Conservation (phyloP, 2,797 vertebrate species). For the Lithobates pipiens region DNA sequence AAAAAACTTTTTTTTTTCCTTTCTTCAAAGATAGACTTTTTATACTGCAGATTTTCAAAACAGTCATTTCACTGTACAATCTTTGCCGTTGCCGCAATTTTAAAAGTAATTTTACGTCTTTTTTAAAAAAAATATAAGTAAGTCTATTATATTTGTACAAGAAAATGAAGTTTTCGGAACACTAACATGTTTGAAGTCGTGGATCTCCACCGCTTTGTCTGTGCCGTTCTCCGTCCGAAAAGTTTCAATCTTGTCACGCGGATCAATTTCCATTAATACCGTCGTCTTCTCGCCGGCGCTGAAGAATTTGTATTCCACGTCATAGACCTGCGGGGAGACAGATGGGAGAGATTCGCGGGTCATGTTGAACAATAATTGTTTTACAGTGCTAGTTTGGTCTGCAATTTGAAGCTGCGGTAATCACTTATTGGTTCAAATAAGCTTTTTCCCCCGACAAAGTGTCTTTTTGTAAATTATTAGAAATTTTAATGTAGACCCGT, state of each 20-base stretch:
- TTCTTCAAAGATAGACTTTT: neutral
- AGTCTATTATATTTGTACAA: conserved; percentile 8
- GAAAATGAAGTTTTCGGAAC: conserved; percentile 7
- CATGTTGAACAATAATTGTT: conserved; percentile 40
- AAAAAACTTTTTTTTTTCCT: no score
- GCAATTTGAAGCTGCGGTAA: conserved; percentile 26
- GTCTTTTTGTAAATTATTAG: no score
- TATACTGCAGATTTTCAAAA: no score
- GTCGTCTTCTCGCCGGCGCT: conserved; percentile 86
- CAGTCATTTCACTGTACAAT: neutral
- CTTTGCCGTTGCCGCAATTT: conserved; percentile 16
- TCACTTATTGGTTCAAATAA: neutral
- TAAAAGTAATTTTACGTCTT: conserved; percentile 22
- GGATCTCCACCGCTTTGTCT: conserved; percentile 90
- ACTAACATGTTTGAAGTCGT: conserved; percentile 94
- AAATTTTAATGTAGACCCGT: no score
- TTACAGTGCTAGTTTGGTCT: conserved; percentile 29
- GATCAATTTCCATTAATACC: conserved; percentile 91
- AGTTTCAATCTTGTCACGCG: conserved; percentile 82
- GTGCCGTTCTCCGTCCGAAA: conserved; percentile 89
- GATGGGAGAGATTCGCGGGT: neutral
- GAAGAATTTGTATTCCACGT: conserved; percentile 88
- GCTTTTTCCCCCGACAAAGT: no score
- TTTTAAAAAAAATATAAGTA: neutral
- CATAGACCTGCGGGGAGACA: conserved; percentile 82